phyloP scores from a whole-genome alignment of 2,888 invertebrate genomes.

The Drosophila bunnanda region DNA sequence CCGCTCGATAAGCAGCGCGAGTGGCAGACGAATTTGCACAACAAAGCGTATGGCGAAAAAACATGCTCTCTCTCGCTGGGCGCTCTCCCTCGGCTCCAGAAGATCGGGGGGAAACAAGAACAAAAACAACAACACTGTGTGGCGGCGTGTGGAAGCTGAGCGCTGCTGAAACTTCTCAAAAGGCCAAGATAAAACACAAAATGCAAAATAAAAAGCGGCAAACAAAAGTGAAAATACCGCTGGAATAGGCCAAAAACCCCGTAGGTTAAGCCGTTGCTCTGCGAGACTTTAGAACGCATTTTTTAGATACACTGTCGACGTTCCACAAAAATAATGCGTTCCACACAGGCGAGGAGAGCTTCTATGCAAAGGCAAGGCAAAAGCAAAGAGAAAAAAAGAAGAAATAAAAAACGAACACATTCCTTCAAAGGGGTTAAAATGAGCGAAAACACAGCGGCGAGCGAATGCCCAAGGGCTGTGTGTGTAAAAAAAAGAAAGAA shows the following conservation, averaged over 20 bases:
- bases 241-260: conserved; percentile 45
- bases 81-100: conserved; percentile 50
- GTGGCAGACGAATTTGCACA: conserved; percentile 79
- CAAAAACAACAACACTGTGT: conserved; percentile 36
- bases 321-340: conserved; percentile 80
- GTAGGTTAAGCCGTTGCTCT: conserved; percentile 13
- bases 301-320: conserved; percentile 68
- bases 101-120: conserved; percentile 62
- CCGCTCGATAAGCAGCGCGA: conserved; percentile 65
- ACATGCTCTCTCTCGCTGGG: conserved; percentile 59
- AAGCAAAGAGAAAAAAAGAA: conserved; percentile 33
- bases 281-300: conserved; percentile 9
- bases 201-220: conserved; percentile 20
- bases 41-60: conserved; percentile 73
- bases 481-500: conserved; percentile 25
- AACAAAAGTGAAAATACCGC: conserved; percentile 58
- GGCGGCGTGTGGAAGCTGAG: conserved; percentile 70
- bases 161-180: conserved; percentile 31
- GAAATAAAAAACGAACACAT: conserved; percentile 50
- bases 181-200: conserved; percentile 19
- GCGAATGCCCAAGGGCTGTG: conserved; percentile 52
- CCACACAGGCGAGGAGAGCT: conserved; percentile 62
- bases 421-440: conserved; percentile 76
- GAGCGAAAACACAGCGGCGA: conserved; percentile 49
- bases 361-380: conserved; percentile 47